Conservation (phyloP, 1,140 invertebrate species). For the Drosophila persimilis region DNA sequence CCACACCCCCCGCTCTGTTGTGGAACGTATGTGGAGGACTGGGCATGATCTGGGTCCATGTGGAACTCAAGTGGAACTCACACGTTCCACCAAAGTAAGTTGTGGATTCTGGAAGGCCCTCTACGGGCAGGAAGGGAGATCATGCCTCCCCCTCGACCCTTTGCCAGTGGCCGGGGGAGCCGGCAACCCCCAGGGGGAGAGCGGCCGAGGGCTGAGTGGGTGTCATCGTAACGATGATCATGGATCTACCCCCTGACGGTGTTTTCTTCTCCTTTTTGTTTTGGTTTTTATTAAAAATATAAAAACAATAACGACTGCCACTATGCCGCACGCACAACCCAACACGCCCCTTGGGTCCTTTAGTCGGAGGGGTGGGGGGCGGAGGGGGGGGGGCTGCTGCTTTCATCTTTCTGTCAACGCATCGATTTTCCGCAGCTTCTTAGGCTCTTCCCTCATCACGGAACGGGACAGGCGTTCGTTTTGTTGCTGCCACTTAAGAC, state of each 20-base stretch:
- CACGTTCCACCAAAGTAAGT: too few relatives aligned
- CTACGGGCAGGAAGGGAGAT: too few relatives aligned
- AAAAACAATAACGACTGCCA: constrained; percentile 57
- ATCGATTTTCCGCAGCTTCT: constrained; percentile 55
- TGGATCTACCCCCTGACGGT: neutral
- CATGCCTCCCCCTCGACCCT: too few relatives aligned
- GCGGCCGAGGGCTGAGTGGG: neutral
- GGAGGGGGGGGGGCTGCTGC: constrained; percentile 34
- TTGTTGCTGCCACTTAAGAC: constrained; percentile 38
- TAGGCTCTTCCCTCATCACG: constrained; percentile 20
- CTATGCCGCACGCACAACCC: constrained; percentile 23
- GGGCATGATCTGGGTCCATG: too few relatives aligned
- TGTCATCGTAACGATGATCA: neutral
- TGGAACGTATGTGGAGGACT: neutral
- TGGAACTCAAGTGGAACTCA: too few relatives aligned
- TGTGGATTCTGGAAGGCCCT: too few relatives aligned
- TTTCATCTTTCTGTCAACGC: constrained; percentile 75
- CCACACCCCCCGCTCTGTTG: too few relatives aligned
- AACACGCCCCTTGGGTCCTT: constrained; percentile 12
- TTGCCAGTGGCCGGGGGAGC: too few relatives aligned
- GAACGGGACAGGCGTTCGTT: neutral
- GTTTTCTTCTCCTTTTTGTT: constrained; percentile 5
- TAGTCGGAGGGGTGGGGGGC: neutral
- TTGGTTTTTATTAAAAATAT: constrained; percentile 54
- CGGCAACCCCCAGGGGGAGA: too few relatives aligned